Evolutionary conservation across 1,140 invertebrate genomes (phyloP), one percentile per base, ranked within the genome.

Genomic region (Drosophila teissieri): DNA sequence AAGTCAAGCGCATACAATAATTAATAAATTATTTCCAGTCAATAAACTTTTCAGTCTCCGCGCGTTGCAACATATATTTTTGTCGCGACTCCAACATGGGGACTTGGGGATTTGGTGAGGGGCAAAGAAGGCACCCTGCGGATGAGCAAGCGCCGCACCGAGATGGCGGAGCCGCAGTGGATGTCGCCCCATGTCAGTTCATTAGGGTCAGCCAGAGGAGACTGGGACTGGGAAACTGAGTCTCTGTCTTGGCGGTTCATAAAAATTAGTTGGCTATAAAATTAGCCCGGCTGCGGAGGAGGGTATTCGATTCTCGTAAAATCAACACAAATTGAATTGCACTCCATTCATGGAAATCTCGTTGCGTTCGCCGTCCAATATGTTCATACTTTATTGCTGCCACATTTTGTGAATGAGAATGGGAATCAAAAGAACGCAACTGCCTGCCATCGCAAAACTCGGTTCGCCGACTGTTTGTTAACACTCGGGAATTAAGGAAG

Each of bases 11-110:
- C 81, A 80, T 53, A 64, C 55, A 64, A 69, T 80, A 84, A 86
- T 86, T 86, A 86, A 86, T 86, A 86, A 86, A 86, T 86, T 86
- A 86, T 88, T 86, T 86, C 75, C 82, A 86, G 82, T 88, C 82
- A 86, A 86, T 88, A 86, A 86, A 79, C 69, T 74, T 76, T 76
- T 67, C 48, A 40, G 45, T 53, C 42, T 31, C 31, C 31, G 27
- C 60, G n/a, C 55, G 36, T 86, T 86, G 83, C 82, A 88, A 88
- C 83, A 86, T 51, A 48, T 56, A 34, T 51, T 49, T 68, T 40
- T 34, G 57, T 46, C 6, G 31, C 15, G 62, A 12, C 17, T 68
- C 0, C 62, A 44, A 44, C 31, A 11, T 34, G 62, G 42, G 24
- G 31, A n/a, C 39, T 22, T 22, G 51, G 39, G 39, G 46, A 31